These are phyloP conservation scores for Heliconius nattereri DNA, from an alignment of 1,140 invertebrate species.

Conservation along the genomic window DNA sequence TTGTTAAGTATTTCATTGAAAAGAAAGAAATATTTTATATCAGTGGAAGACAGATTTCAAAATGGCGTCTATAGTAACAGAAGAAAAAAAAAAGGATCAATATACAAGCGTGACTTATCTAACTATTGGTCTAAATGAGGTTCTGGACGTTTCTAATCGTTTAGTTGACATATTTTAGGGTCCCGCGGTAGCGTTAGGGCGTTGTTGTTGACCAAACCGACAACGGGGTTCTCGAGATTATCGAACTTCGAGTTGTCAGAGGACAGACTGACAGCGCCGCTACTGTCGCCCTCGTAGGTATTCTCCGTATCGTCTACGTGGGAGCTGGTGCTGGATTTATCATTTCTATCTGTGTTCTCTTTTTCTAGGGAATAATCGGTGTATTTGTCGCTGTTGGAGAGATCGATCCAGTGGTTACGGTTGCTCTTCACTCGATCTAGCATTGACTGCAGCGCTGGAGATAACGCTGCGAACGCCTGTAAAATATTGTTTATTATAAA, in stretches of 20 bases:
- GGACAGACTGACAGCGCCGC: constrained; percentile 69
- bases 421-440: constrained; percentile 92
- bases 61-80: not conserved
- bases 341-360: constrained; percentile 54
- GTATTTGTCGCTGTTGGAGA: constrained; percentile 82
- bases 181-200: constrained; percentile 58
- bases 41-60: not conserved
- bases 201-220: constrained; percentile 67
- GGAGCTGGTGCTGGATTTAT: constrained; percentile 69
- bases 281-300: constrained; percentile 72
- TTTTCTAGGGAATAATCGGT: constrained; percentile 60
- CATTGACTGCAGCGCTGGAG: constrained; percentile 88
- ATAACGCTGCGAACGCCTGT: constrained; percentile 92
- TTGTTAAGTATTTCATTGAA: not conserved
- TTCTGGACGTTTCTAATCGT: constrained; percentile 59
- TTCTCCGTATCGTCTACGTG: constrained; percentile 72
- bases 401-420: constrained; percentile 90
- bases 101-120: constrained; percentile 14
- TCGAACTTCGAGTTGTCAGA: constrained; percentile 77
- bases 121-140: constrained; percentile 59
- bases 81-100: not conserved
- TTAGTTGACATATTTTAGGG: constrained; percentile 63
- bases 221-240: constrained; percentile 73
- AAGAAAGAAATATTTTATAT: not conserved
- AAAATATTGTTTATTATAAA: constrained; percentile 41